phyloP scores from a whole-genome alignment of 2,113 vertebrate species.

The Tupaia tana region DNA sequence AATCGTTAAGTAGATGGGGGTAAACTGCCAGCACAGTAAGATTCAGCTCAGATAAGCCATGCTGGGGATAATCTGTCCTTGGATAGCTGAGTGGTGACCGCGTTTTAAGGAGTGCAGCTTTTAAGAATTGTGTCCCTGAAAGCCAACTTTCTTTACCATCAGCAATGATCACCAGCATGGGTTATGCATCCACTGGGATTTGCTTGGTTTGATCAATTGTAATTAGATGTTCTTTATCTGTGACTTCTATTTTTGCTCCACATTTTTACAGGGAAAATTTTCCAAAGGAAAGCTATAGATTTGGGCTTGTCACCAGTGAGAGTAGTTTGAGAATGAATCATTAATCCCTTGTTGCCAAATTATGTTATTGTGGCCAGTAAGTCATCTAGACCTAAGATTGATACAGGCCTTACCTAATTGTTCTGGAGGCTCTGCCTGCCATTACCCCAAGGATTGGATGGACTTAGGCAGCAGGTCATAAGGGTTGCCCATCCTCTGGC shows the following conservation, averaged over 20 bases:
- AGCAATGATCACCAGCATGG: conserved; percentile 53
- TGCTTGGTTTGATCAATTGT: conserved; percentile 72
- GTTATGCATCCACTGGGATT: conserved; percentile 53
- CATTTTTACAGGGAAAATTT: conserved; percentile 59
- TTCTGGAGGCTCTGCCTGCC: conserved; percentile 10
- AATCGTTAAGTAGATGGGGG: conserved; percentile 61
- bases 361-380: conserved; percentile 73
- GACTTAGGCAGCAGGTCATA: neutral
- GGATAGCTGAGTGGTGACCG: conserved; percentile 20
- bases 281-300: conserved; percentile 61
- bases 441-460: conserved; percentile 26
- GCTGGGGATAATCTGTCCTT: conserved; percentile 56
- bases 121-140: neutral
- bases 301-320: conserved; percentile 31
- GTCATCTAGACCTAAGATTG: conserved; percentile 50
- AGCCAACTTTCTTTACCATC: conserved; percentile 47
- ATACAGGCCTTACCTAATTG: neutral
- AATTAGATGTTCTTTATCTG: conserved; percentile 76
- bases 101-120: conserved; percentile 52
- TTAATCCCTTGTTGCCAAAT: conserved; percentile 74
- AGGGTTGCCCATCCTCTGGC: neutral
- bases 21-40: conserved; percentile 65
- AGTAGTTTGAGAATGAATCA: conserved; percentile 71
- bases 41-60: conserved; percentile 53
- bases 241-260: conserved; percentile 71